Base-by-base conservation (phyloP, 2,797 vertebrate species). In the Cossypha heuglini region DNA sequence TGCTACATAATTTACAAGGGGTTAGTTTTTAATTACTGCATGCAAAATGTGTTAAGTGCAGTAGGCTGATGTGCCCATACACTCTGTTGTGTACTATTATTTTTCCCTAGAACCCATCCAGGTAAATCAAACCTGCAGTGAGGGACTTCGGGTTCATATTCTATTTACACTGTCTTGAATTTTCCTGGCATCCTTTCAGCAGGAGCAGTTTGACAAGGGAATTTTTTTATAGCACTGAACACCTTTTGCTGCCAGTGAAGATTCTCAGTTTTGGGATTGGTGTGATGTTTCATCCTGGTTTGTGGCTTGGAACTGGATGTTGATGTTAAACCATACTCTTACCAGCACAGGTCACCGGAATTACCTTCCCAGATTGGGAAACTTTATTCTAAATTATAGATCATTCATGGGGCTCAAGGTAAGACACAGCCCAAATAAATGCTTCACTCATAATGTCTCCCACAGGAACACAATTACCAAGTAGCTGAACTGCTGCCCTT, bases 221-320 rank as follows among this genome's bases (percentile, higher is more conserved):
- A 6, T 8, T 57, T 51, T 61, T 59, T 69, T 18, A 37, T 26
- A 73, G 38, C 35, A 26, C 16, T 16, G 18, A 48, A 37, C 29
- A 72, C 22, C 18, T 29, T 71, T 72, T 79, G 24, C 51, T 88
- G 71, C 24, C n/a, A 45, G 49, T 31, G 48, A 46, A n/a, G 59
- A 68, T 64, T 24, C 28, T 46, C 45, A n/a, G 3, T 3, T 88
- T 57, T 35, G 67, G 35, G 33, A 59, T 10, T 29, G 35, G 22
- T 45, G 26, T 29, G 15, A 63, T 45, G 29, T 71, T 73, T 55
- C 42, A 29, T 9, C 19, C 26, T 33, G 11, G 25, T 40, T 31
- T 3, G 2, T 24, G n/a, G 40, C 10, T 1, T 0, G 0, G 45
- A 87, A 67, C 5, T 43, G 69, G 33, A 22, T 25, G 62, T 5